phyloP scores from a whole-genome alignment of 1,140 invertebrate genomes.

The Megalonaias nervosa region DNA sequence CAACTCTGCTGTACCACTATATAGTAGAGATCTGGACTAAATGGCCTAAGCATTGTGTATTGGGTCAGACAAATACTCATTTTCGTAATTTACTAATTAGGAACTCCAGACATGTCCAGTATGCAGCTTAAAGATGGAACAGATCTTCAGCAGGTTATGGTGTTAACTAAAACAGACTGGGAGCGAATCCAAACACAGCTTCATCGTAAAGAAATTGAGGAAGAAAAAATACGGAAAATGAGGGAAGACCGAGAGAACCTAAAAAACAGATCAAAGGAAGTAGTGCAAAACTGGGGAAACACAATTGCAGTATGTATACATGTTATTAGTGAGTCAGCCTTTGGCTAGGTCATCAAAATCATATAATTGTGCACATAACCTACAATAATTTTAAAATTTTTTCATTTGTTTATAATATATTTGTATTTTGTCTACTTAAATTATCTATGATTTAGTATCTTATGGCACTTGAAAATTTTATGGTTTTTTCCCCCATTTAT shows the following conservation, averaged over 20 bases:
- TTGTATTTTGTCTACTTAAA: background rate
- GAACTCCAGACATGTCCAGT: conserved; percentile 43
- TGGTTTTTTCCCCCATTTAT: background rate
- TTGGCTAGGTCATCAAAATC: background rate
- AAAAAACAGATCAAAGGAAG: conserved; percentile 65
- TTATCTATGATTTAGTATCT: background rate
- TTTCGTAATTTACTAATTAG: conserved; percentile 26
- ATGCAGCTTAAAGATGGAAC: conserved; percentile 51
- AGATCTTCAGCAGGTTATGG: conserved; percentile 62
- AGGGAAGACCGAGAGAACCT: conserved; percentile 59
- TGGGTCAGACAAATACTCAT: too few species aligned
- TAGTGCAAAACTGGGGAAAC: conserved; percentile 70
- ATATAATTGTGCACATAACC: background rate
- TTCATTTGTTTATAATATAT: background rate
- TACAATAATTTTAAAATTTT: background rate
- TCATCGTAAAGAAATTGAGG: conserved; percentile 65
- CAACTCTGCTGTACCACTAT: too few species aligned
- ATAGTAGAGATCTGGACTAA: background rate
- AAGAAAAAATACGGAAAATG: conserved; percentile 57
- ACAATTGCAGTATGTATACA: conserved; percentile 67
- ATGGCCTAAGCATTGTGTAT: too few species aligned
- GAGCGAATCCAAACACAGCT: conserved; percentile 67
- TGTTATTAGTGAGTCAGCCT: background rate
- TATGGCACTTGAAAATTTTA: background rate
- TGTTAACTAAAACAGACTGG: conserved; percentile 65